Percentiles rank a stretch among this genome's conserved stretches.
phyloP scores from a whole-genome alignment of 2,888 invertebrate species.

The Pyrrhosoma nymphula region DNA sequence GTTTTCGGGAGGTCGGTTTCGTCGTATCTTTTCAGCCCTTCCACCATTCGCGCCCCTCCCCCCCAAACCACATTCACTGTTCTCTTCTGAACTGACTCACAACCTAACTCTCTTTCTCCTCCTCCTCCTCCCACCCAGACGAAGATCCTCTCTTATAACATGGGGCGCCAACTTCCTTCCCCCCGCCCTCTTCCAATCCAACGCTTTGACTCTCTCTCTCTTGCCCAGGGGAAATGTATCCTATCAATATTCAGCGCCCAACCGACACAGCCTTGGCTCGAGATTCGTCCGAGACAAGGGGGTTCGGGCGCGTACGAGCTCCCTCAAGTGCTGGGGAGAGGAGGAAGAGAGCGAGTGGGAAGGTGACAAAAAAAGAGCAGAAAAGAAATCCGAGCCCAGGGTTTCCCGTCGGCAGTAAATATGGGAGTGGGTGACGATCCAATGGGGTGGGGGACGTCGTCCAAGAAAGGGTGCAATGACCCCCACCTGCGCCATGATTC shows the following conservation, averaged over 20 bases:
- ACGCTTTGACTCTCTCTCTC: constrained; percentile 1
- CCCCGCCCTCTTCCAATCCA: neutral
- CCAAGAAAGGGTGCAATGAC: neutral
- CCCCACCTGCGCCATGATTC: neutral
- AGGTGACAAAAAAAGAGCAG: neutral
- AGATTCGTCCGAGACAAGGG: constrained; percentile 55
- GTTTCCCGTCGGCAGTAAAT: constrained; percentile 5
- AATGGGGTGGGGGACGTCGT: neutral
- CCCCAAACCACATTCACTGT: neutral
- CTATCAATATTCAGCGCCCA: constrained; percentile 62
- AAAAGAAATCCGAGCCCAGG: neutral
- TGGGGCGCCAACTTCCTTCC: neutral
- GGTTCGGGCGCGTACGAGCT: constrained; percentile 13
- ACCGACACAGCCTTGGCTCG: neutral
- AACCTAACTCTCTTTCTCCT: neutral
- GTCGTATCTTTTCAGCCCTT: neutral
- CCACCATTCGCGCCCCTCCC: neutral
- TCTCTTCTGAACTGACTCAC: neutral
- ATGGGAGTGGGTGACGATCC: neutral
- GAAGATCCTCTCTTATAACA: neutral
- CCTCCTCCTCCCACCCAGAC: neutral
- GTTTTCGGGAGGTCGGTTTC: neutral
- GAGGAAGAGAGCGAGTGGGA: neutral
- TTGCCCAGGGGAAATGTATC: neutral
- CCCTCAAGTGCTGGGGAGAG: neutral